Conservation (phyloP, 1,140 invertebrate genomes). For the Campodea augens region DNA sequence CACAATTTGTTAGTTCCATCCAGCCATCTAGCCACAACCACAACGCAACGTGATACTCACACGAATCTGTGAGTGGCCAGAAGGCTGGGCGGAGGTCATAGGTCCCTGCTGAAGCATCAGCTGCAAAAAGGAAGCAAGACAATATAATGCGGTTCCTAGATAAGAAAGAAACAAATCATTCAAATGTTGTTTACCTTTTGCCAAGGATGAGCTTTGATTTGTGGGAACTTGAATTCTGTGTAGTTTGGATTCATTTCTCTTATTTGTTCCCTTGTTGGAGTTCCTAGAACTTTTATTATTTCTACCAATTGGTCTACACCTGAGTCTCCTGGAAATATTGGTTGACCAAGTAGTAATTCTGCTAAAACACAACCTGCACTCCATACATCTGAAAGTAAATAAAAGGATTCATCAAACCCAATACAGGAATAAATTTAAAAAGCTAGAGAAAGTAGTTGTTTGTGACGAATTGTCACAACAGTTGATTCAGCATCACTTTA, state of each 20-base stretch:
- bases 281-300: conserved; percentile 98
- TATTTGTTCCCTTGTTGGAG: conserved; percentile 96
- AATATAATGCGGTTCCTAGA: too few species aligned
- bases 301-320: conserved; percentile 98
- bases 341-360: conserved; percentile 89
- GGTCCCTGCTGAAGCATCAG: too few species aligned
- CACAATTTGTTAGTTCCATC: too few species aligned
- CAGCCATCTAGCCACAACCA: too few species aligned
- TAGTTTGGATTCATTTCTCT: conserved; percentile 99
- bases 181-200: too few species aligned
- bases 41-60: too few species aligned
- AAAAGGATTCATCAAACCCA: background rate
- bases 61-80: too few species aligned
- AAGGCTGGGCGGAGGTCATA: too few species aligned
- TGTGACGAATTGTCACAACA: background rate
- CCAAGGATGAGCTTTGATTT: conserved; percentile 99
- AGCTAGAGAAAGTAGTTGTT: background rate
- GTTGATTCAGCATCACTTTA: background rate
- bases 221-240: conserved; percentile 99
- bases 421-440: conserved; percentile 6
- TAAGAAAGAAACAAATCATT: too few species aligned
- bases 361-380: conserved; percentile 96
- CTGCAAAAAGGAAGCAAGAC: too few species aligned
- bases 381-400: conserved; percentile 68
- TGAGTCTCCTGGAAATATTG: conserved; percentile 97